These are phyloP conservation scores for Fragum sueziense DNA, from an alignment of 2,888 invertebrate genomes.

Conservation along the genomic window DNA sequence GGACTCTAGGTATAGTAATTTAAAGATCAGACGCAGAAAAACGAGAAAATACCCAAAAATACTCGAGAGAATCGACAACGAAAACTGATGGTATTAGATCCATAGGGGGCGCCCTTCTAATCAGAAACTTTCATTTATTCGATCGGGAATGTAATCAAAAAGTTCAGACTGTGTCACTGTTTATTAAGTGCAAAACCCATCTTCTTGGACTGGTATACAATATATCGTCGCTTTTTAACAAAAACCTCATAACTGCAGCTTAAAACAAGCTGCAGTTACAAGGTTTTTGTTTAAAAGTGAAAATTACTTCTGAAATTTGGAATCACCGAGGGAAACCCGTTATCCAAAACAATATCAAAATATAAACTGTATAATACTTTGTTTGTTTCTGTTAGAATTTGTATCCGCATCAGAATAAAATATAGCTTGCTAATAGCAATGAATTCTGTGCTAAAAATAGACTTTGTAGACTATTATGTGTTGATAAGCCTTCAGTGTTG, in stretches of 20 bases:
- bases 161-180: conserved; percentile 65
- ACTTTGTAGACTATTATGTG: too few species aligned
- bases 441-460: too few species aligned
- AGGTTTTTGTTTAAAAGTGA: too few species aligned
- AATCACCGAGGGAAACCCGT: conserved; percentile 6
- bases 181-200: conserved; percentile 66
- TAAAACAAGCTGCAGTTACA: too few species aligned
- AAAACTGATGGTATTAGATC: conserved; percentile 52
- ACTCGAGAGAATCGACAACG: conserved; percentile 9
- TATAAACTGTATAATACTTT: too few species aligned
- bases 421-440: too few species aligned
- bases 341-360: not conserved
- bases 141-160: conserved; percentile 63
- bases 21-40: conserved; percentile 25
- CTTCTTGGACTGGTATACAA: conserved; percentile 58
- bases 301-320: conserved; percentile 41
- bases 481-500: too few species aligned
- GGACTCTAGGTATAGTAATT: conserved; percentile 22
- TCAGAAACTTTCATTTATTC: conserved; percentile 64
- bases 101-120: conserved; percentile 54
- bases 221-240: too few species aligned
- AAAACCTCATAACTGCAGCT: too few species aligned
- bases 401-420: too few species aligned
- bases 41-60: too few species aligned
- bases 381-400: too few species aligned